Base-by-base conservation (phyloP, 1,140 invertebrate genomes). In the Ganaspis sp. region DNA sequence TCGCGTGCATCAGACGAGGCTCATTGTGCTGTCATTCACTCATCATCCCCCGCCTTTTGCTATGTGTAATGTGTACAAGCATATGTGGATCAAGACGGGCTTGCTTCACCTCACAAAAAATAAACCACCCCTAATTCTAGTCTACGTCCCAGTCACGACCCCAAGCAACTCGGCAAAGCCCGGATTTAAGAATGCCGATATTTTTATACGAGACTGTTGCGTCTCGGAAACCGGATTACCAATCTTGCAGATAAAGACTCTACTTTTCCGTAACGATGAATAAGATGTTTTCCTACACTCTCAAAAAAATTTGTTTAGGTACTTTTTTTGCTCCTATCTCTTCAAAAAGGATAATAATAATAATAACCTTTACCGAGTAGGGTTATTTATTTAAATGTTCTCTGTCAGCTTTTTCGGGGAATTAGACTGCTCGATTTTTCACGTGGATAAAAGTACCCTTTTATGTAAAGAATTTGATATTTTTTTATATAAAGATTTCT, bases 11-110 rank as follows among this genome's bases (percentile, higher is more conserved):
- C 87, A 86, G 87, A 86, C 81, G 79, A 64, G 71, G 80, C 85
- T 89, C 87, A 91, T 91, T 91, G 90, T 91, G 89, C 90, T 90
- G 90, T 91, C 90, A 91, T 91, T 91, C 90, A 91, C 86, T 91
- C 90, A 86, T 91, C 89, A 90, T 89, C 87, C 89, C 87, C 87
- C 87, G 86, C 86, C 75, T 81, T 75, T 73, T 72, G 71, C 12
- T n/a, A n/a, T n/a, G n/a, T n/a, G 15, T 45, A 45, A 45, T n/a
- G 42, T 45, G 12, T 70, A 69, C 21, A 29, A 23, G 34, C 70
- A 42, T 53, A 72, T 70, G 70, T 72, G 69, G 19, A 34, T 19
- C 49, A 45, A 74, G 38, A 77, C 72, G 73, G 42, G 76, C 81
- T 82, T 74, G 78, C 74, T 69, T 37, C 23, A 70, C 49, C 58